A percentile compares a stretch with the other conserved stretches of the same genome.
Evolutionary conservation across 1,140 invertebrate species (phyloP).

Genomic region (Alviniconcha marisindica): DNA sequence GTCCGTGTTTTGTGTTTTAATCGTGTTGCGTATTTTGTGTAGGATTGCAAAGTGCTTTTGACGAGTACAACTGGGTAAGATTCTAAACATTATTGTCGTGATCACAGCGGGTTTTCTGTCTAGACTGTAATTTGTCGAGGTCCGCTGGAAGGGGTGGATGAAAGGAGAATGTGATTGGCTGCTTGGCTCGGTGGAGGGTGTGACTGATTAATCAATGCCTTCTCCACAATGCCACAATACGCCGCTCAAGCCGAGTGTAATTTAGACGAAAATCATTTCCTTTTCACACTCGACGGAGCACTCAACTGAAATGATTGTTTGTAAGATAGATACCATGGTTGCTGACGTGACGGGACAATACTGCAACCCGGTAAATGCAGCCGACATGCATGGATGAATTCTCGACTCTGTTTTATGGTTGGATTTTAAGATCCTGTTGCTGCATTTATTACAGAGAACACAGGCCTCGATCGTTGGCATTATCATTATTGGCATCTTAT

Average conservation of each 20-base stretch:
- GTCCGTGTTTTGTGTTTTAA: too few relatives aligned
- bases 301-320: neutral
- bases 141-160: neutral
- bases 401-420: neutral
- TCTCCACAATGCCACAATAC: neutral
- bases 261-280: slow-evolving; percentile 23
- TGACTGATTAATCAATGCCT: slow-evolving; percentile 19
- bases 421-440: neutral
- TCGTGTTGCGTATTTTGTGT: too few relatives aligned
- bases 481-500: too few relatives aligned
- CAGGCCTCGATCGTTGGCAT: too few relatives aligned
- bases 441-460: too few relatives aligned
- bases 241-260: neutral
- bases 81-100: too few relatives aligned
- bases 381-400: too few relatives aligned
- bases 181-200: neutral
- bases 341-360: neutral
- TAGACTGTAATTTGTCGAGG: neutral
- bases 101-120: neutral
- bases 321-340: neutral
- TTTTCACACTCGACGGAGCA: neutral
- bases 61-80: too few relatives aligned
- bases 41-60: too few relatives aligned
- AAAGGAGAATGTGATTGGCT: slow-evolving; percentile 4
- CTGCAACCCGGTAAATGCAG: neutral